Conservation (phyloP, 2,113 vertebrate species). For the Climacteris rufus region DNA sequence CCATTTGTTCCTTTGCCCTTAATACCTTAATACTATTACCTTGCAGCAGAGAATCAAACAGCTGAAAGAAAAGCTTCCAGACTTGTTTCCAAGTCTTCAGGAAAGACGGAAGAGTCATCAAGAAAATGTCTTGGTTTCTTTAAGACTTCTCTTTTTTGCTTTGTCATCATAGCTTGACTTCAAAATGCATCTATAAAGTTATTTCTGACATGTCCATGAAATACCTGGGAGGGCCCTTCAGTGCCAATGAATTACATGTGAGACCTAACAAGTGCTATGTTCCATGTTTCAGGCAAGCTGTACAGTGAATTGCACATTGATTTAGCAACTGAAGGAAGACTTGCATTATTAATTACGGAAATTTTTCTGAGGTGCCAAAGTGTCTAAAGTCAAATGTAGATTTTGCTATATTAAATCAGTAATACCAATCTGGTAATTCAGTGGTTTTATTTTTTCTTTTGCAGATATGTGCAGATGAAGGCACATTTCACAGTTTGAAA, state of each 20-base stretch:
- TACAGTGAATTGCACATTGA: background rate
- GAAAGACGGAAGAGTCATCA: background rate
- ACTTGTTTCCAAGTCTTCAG: background rate
- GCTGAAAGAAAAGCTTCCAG: background rate
- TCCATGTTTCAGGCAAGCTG: background rate
- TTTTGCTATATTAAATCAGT: background rate
- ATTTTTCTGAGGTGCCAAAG: background rate
- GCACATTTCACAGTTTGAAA: constrained; percentile 6
- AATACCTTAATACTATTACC: background rate
- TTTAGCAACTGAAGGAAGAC: background rate
- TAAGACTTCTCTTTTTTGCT: background rate
- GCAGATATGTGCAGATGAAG: background rate
- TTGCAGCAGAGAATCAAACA: background rate
- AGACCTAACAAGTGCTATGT: background rate
- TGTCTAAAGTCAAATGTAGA: background rate
- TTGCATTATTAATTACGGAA: background rate
- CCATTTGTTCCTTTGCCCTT: background rate
- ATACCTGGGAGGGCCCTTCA: background rate
- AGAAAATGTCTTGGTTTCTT: background rate
- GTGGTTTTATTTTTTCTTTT: background rate
- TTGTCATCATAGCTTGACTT: background rate
- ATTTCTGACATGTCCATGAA: background rate
- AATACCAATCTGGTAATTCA: background rate
- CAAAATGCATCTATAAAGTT: background rate
- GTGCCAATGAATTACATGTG: background rate